Base-by-base conservation (phyloP, 1,140 invertebrate genomes). In the Aphaenogaster ashmeadi region DNA sequence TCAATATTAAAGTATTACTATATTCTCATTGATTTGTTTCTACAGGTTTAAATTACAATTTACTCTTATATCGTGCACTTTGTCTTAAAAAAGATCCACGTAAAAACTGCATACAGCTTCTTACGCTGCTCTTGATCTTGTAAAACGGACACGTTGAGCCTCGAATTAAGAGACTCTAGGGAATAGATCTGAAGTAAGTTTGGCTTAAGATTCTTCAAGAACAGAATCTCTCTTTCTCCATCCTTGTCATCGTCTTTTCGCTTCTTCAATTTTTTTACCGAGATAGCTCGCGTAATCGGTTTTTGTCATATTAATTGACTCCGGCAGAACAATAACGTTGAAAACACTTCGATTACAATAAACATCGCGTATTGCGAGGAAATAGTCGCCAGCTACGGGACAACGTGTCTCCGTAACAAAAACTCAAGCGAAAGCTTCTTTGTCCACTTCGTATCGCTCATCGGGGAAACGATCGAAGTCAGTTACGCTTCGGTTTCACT, bases 141-240 rank as follows among this genome's bases (percentile, higher is more conserved):
- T 83, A 75, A 89, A 89, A 89, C 67, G 67, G 83, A 87, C 60
- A 87, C 75, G 69, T 88, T 89, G 88, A 89, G 85, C 87, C 83
- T 80, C 88, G 83, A 89, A 89, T 89, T 89, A 90, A 90, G 88
- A 86, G 87, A 81, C 69, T 86, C 60, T 41, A 62, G 60, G 62
- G 75, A 75, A n/a, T 72, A 38, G 60, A 33, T 86, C 64, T 88
- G 54, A 74, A 58, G 83, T 81, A 89, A 81, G 67, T 90, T 89
- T 47, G 62, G 69, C 75, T 90, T 86, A 71, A 72, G 69, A 87
- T 54, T 74, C 50, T 50, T 71, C 64, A 86, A 62, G 83, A 80
- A 67, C 85, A 89, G 80, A 18, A 38, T 83, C 64, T 84, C 56
- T 80, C 56, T 80, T 66, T 54, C 21, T 54, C 88, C 41, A 18